Conservation (phyloP, 1,140 invertebrate genomes). For the Rhopalosiphum maidis region DNA sequence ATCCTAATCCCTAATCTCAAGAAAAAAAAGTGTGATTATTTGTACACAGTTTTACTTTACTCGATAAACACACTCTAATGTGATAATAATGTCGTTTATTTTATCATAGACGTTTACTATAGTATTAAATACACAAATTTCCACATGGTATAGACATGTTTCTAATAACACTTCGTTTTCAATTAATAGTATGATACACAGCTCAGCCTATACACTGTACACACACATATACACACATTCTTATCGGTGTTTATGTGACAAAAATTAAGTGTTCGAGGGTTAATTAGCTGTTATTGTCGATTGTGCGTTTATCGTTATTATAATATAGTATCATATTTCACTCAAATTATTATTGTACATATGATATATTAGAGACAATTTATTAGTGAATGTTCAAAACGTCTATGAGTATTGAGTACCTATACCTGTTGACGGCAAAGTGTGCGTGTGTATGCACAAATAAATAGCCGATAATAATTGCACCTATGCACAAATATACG, state of each 20-base stretch:
- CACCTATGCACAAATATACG: background rate
- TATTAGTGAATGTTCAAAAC: background rate
- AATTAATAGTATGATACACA: background rate
- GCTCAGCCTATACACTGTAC: background rate
- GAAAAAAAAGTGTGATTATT: background rate
- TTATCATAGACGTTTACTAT: constrained; percentile 6
- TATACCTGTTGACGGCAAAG: background rate
- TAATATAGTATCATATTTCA: background rate
- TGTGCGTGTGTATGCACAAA: background rate
- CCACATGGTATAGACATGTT: background rate
- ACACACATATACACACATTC: background rate
- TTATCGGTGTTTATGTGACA: background rate
- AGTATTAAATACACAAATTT: constrained; percentile 8
- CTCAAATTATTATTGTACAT: background rate
- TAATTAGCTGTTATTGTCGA: background rate
- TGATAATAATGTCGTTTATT: background rate
- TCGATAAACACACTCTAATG: constrained; percentile 25
- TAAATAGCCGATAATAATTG: background rate
- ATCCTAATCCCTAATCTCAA: constrained; percentile 19
- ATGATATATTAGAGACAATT: background rate
- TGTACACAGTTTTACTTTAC: background rate
- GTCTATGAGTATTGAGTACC: background rate
- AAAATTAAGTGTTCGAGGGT: constrained; percentile 3
- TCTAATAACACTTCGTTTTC: background rate
- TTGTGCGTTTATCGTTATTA: background rate